Base-by-base conservation (phyloP, 1,140 invertebrate species). In the Magallana angulata region DNA sequence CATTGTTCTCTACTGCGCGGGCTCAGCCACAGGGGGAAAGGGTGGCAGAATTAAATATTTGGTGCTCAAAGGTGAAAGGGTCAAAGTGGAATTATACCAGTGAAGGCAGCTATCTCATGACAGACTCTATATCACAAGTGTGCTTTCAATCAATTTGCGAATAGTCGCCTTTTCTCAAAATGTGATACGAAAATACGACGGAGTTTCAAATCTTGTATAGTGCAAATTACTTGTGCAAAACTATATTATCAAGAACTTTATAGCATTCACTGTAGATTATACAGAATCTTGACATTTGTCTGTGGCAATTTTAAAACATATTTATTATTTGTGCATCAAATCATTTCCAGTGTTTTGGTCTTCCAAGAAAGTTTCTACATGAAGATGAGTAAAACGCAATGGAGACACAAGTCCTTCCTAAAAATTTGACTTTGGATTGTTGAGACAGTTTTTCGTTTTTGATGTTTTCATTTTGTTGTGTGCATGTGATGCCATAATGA, bases 121-220 rank as follows among this genome's bases (percentile, higher is more conserved):
- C 68, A 76, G 24, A 83, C 14, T 83, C 57, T 59, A 58, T 57
- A 58, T 57, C 57, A 83, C 57, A 59, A 59, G 16, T 59, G 58
- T 83, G 57, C 58, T 83, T 58, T 58, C 48, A 83, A 58, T 83
- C 57, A 83, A 83, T 83, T 59, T 57, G 58, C 82, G 58, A 58
- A 57, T 83, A 24, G 82, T 58, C 58, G 82, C 82, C 82, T 83
- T 48, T 83, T 83, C 57, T 83, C 58, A 14, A 83, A 83, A 83
- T 83, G 82, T 83, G 82, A 83, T 83, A 83, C 57, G 57, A 83
- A 83, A 83, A 58, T 83, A 83, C 24, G 57, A 83, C 30, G 57
- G 82, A 83, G 82, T 76, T 76, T 76, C 68, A 76, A 76, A 76
- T 76, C 68, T 76, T 76, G 12, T 9, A 12, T 76, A 76, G 68